phyloP scores from a whole-genome alignment of 2,797 vertebrate species.

The Centropyge bicolor region DNA sequence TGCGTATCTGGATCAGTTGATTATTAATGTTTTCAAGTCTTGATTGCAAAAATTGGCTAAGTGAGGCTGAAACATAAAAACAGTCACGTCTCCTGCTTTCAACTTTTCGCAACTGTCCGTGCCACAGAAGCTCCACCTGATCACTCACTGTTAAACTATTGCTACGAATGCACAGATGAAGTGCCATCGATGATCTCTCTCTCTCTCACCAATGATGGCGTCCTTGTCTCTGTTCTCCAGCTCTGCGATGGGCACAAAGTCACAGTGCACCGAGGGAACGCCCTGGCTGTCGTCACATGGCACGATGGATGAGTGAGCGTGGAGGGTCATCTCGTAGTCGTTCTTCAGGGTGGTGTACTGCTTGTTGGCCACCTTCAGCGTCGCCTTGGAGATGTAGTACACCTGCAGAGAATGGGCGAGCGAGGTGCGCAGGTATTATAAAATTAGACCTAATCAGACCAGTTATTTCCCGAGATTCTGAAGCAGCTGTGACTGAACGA shows the following conservation, averaged over 20 bases:
- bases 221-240: slow-evolving; percentile 91
- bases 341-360: slow-evolving; percentile 91
- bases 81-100: neutral
- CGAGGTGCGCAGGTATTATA: slow-evolving; percentile 12
- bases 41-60: slow-evolving; percentile 17
- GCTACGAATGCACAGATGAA: slow-evolving; percentile 8
- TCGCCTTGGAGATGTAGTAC: slow-evolving; percentile 90
- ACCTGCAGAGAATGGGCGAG: slow-evolving; percentile 81
- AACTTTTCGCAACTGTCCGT: neutral
- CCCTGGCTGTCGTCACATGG: slow-evolving; percentile 89
- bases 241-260: slow-evolving; percentile 91
- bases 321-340: slow-evolving; percentile 85
- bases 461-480: slow-evolving; percentile 23
- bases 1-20: slow-evolving; percentile 24
- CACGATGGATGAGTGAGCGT: slow-evolving; percentile 88
- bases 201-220: slow-evolving; percentile 89
- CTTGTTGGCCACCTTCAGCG: slow-evolving; percentile 95
- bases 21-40: slow-evolving; percentile 18
- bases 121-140: neutral
- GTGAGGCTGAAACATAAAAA: neutral
- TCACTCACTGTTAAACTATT: slow-evolving; percentile 18
- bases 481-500: neutral
- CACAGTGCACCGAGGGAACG: slow-evolving; percentile 90
- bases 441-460: slow-evolving; percentile 40
- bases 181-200: neutral